Conservation (phyloP, 2,888 invertebrate species). For the Drosophila infuscata region DNA sequence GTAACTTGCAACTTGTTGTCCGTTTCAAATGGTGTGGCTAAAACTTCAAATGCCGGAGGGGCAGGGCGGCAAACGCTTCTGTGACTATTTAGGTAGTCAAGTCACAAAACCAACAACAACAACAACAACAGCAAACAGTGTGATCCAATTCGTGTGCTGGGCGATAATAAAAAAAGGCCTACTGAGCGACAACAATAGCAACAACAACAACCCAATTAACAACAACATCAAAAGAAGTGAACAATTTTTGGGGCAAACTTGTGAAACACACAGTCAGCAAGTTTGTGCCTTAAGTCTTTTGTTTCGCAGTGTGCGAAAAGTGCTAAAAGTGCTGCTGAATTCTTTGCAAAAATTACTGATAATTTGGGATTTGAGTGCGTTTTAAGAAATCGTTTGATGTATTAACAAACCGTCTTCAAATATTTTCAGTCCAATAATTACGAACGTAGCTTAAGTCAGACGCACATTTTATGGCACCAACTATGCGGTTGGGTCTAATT, state of each 20-base stretch:
- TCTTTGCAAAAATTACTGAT: neutral
- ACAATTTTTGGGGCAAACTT: conserved; percentile 35
- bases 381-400: conserved; percentile 28
- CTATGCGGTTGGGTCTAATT: conserved; percentile 49
- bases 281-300: conserved; percentile 75
- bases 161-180: conserved; percentile 69
- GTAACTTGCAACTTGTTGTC: conserved; percentile 22
- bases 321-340: too few species aligned
- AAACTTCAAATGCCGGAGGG: conserved; percentile 29
- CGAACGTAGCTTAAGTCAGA: conserved; percentile 15
- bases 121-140: conserved; percentile 44
- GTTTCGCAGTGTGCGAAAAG: conserved; percentile 43
- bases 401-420: conserved; percentile 27
- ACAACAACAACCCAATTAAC: conserved; percentile 18
- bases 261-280: conserved; percentile 50
- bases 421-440: conserved; percentile 21
- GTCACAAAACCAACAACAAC: conserved; percentile 14
- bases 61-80: conserved; percentile 32
- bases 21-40: conserved; percentile 25
- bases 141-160: conserved; percentile 53
- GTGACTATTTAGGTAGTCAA: conserved; percentile 48
- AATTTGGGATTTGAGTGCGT: conserved; percentile 19
- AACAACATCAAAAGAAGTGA: conserved; percentile 24
- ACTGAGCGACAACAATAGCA: conserved; percentile 17
- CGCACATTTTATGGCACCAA: conserved; percentile 41